Evolutionary conservation across 1,140 invertebrate species (phyloP).

Genomic region (Lordiphosa clarofinis): DNA sequence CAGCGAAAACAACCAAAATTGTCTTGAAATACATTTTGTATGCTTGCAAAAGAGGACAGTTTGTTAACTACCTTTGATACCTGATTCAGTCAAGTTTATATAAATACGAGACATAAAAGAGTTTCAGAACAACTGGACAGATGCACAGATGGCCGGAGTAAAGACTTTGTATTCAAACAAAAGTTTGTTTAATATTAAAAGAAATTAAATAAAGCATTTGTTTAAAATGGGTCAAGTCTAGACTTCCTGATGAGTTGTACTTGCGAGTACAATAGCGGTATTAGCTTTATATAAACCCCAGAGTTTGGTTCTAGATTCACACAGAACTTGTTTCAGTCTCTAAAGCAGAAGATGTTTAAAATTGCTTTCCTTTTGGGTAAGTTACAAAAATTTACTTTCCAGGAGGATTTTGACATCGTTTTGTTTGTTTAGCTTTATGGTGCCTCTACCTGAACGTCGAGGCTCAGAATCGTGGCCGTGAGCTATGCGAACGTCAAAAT

Average conservation of each 20-base stretch:
- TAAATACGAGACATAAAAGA: constrained; percentile 5
- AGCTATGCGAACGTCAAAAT: constrained; percentile 14
- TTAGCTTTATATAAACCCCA: constrained; percentile 33
- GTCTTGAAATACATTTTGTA: constrained; percentile 3
- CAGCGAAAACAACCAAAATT: constrained; percentile 1
- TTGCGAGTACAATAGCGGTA: not conserved
- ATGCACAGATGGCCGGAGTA: not conserved
- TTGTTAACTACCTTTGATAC: constrained; percentile 8
- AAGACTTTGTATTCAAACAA: not conserved
- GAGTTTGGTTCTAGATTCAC: not conserved
- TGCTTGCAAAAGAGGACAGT: not conserved
- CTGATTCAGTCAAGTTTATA: constrained; percentile 6
- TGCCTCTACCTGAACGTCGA: constrained; percentile 36
- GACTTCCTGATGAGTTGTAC: constrained; percentile 15
- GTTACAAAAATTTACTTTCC: not conserved
- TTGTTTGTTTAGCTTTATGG: constrained; percentile 19
- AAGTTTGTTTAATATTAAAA: not conserved
- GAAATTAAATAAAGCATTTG: not conserved
- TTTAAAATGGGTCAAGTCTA: not conserved
- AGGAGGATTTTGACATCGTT: not conserved
- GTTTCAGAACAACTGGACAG: constrained; percentile 1
- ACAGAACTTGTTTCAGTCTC: constrained; percentile 17
- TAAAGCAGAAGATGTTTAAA: constrained; percentile 40
- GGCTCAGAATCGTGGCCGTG: constrained; percentile 5
- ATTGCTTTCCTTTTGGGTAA: constrained; percentile 43